phyloP scores from a whole-genome alignment of 1,140 invertebrate genomes.

The Heliconius nattereri region DNA sequence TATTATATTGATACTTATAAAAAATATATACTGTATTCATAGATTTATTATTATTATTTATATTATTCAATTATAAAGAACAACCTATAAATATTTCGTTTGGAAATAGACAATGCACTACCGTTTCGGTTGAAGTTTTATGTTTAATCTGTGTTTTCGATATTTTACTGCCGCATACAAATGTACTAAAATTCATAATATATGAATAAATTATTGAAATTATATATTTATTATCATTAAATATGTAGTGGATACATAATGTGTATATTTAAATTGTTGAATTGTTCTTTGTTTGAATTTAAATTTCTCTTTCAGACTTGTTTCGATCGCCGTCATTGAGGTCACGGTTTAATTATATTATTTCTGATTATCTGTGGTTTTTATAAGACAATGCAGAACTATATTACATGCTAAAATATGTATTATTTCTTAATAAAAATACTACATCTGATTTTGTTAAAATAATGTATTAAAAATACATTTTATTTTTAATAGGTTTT shows the following conservation, averaged over 20 bases:
- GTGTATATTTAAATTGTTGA: neutral
- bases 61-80: neutral
- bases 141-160: neutral
- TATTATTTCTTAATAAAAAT: neutral
- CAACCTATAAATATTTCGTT: neutral
- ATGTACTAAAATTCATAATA: neutral
- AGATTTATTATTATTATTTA: neutral
- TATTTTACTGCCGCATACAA: too few relatives aligned
- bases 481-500: neutral
- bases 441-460: neutral
- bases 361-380: constrained; percentile 13
- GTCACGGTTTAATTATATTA: constrained; percentile 36
- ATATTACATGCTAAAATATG: neutral
- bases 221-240: neutral
- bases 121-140: neutral
- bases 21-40: constrained; percentile 4
- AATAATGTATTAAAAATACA: neutral
- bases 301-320: constrained; percentile 45
- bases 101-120: neutral
- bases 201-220: neutral
- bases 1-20: constrained; percentile 18
- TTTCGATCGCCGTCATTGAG: constrained; percentile 39
- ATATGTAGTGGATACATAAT: neutral
- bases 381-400: neutral
- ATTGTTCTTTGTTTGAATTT: constrained; percentile 39